Base-by-base conservation (phyloP, 2,113 vertebrate genomes). In the Glaucidium brasilianum region DNA sequence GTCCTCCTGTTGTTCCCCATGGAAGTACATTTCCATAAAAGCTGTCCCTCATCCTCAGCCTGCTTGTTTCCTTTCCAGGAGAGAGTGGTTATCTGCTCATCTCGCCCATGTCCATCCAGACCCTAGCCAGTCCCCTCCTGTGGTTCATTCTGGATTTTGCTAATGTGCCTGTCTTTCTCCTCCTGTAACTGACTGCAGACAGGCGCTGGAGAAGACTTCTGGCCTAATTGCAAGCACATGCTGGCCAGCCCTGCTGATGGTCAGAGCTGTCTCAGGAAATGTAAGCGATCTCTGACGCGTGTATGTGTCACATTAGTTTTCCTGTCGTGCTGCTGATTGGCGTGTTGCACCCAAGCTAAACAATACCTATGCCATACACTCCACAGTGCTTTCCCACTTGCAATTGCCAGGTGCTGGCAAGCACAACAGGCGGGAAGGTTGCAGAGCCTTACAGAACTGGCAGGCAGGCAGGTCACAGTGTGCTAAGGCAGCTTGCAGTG, bases 271-370 rank as follows among this genome's bases (percentile, higher is more conserved):
- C 86, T 91, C 81, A 88, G 94, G 92, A 85, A 58, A 76, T 5
- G 9, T 9, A 75, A 76, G 76, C 2, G 29, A 92, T 73, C 82
- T 91, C 94, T 97, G 97, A 96, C 79, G 7, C 52, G 92, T 96
- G 96, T 22, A 55, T 3, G 89, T 90, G 97, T 93, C 97, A 85
- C 94, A 45, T 97, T 97, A 78, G 67, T 93, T 98, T 97, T 97
- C 95, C 96, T 92, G 94, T 75, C 66, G 78, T 92, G 95, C 97
- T 93, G 96, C 97, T 97, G 97, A 98, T 55, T 91, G 92, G 95
- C 35, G 32, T 43, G 86, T 68, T 59, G 39, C 85, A 96, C 98
- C 98, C 98, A 98, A 98, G 95, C 96, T 91, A 98, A 98, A 97
- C 98, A 98, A 43, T 45, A 88, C 85, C 93, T 95, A 17, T 87